Evolutionary conservation across 1,140 invertebrate species (phyloP), one percentile per base, ranked within the genome.

Genomic region (Latrodectus geometricus): DNA sequence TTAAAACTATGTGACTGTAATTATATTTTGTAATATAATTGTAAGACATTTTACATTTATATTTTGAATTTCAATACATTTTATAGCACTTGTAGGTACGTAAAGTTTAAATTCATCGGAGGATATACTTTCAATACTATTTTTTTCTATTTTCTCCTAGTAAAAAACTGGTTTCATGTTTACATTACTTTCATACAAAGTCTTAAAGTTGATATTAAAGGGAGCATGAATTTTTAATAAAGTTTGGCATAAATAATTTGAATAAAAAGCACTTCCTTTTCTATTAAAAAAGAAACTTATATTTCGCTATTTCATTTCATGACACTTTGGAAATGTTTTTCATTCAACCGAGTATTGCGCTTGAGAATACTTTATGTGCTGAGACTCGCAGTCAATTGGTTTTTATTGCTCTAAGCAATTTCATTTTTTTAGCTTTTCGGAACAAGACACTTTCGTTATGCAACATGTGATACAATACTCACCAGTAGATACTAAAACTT

Each of bases 321-420:
- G 23, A 9, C 49, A 72, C 52, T 81, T 81, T 72, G 21, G 17
- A 15, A 15, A 17, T 76, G 20, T n/a, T 76, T 76, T 76, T 72
- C n/a, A 35, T n/a, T 9, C n/a, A n/a, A 3, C 68, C 68, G 52
- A 81, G 54, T 65, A 81, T 81, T 54, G 66, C 23, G 61, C 35
- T 83, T 49, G 72, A 65, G 35, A 11, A n/a, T 48, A 23, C 56
- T 83, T 83, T 83, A 83, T 83, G 80, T 65, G 69, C 70, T 65
- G 72, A 83, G 74, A 74, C 80, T 74, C 54, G 70, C 56, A 70
- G 80, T 74, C 80, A 83, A 83, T 83, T 83, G 80, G 56, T 74
- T 83, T 83, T 83, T 83, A 83, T 83, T 74, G 23, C 80, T 50
- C 21, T 20, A 61, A 66, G 72, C 69, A 73, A 74, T 83, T 83